Base-by-base conservation (phyloP, 2,888 invertebrate species). In the Thymelicus lineola region DNA sequence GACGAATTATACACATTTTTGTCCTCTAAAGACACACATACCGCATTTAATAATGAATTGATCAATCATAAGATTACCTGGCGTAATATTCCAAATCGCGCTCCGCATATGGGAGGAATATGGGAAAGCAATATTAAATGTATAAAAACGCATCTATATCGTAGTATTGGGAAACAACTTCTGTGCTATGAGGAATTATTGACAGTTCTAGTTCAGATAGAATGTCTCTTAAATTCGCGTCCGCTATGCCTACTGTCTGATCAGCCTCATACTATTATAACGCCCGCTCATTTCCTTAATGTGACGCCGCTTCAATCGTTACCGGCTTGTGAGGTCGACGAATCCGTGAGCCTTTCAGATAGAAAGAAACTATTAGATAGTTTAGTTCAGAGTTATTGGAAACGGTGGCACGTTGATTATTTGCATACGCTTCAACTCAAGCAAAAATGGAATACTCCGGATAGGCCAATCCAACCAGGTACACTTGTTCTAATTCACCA, bases 201-300 rank as follows among this genome's bases (percentile, higher is more conserved):
- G 35, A 75, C 75, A 2, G 53, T 75, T 28, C 53, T 74, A 17
- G 12, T 63, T 9, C 74, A 74, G 48, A 10, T 62, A 6, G 61
- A 62, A 35, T 46, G 48, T 10, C 17, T 50, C 4, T 17, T 50
- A 20, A 50, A 50, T 50, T 17, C 50, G 17, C 50, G 50, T 20
- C 61, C 61, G 35, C 61, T 62, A 9, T 62, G 61, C n/a, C 48
- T 62, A 6, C 28, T 48, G 1, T 46, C 28, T 1, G 61, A 62
- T 48, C 61, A 46, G 5, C 48, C 61, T 0, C 48, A 71, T 71
- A 66, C 42, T 58, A 53, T 60, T 10, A 20, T 70, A 17, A 70
- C 70, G 0, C 70, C 65, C 6, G 45, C 50, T 5, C 65, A 68
- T 55, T 71, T 75, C 45, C 57, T 74, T 46, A 70, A 68, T 4